Percentiles rank a stretch among this genome's conserved stretches.
phyloP scores from a whole-genome alignment of 2,113 vertebrate genomes.

The Erpornis zantholeuca region DNA sequence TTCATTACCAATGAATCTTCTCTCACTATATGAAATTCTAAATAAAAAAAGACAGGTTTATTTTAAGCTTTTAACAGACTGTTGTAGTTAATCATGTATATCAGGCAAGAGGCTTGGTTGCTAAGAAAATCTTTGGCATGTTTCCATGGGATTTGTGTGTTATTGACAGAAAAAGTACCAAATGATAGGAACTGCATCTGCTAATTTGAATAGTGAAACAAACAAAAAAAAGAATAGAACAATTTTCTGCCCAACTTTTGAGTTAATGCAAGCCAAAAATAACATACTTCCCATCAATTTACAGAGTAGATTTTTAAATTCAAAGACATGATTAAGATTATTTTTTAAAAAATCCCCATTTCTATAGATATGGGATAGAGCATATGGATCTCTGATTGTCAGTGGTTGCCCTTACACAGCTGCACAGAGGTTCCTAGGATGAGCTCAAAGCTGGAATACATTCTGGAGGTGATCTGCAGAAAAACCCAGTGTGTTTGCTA shows the following conservation, averaged over 20 bases:
- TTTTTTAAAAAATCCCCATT: not conserved
- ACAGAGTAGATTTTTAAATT: not conserved
- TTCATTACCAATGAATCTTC: constrained; percentile 64
- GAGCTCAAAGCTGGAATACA: not conserved
- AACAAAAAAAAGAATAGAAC: not conserved
- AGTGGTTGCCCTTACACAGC: not conserved
- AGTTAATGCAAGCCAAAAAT: constrained; percentile 49
- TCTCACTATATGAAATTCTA: constrained; percentile 70
- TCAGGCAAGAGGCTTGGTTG: constrained; percentile 68
- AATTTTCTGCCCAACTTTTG: constrained; percentile 31
- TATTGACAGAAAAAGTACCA: constrained; percentile 53
- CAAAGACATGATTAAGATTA: not conserved
- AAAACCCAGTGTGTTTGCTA: not conserved
- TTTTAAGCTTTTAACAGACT: constrained; percentile 73
- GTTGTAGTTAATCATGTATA: constrained; percentile 66
- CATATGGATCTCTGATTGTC: not conserved
- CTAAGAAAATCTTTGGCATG: constrained; percentile 77
- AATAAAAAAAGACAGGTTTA: constrained; percentile 73
- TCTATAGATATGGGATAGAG: not conserved
- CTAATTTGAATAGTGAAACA: constrained; percentile 59
- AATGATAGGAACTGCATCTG: constrained; percentile 66
- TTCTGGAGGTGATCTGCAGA: not conserved
- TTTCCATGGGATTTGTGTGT: constrained; percentile 64
- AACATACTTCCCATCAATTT: not conserved
- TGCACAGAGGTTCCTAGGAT: not conserved